Evolutionary conservation across 2,888 invertebrate species (phyloP), one percentile per base, ranked within the genome.

Genomic region (Rhingia rostrata): DNA sequence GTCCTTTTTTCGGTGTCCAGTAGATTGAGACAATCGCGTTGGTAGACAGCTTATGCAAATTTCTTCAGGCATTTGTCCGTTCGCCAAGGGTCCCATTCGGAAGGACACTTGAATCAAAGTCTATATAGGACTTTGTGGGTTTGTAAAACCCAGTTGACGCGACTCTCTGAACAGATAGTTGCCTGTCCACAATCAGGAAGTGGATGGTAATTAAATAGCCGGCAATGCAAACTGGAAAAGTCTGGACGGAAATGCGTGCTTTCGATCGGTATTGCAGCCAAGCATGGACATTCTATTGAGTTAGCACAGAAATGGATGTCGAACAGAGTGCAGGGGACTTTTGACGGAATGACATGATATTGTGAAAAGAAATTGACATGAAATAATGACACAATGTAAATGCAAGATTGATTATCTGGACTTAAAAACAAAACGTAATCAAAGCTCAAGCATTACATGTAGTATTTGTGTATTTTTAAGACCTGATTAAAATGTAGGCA

Each of bases 181-280:
- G 64, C n/a, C 79, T 84, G 83, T 74, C 79, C 10, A 56, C 73
- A 43, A 58, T 14, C 79, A 51, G 83, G 83, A 84, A 73, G 79
- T 79, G 58, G 61, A 45, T 60, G 74, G 70, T 77, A 67, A 70
- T 85, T 81, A 72, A 81, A 85, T 66, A 45, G 61, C 35, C 51
- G 22, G 43, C 45, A 12, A 10, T 12, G 69, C 53, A 7, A 61
- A 67, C 67, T 75, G 70, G 33, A 67, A 81, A 75, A 72, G 85
- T 72, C 81, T 77, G 72, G 72, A 47, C 85, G 85, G 85, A 85
- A 85, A 72, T 85, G 85, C 85, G 85, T 85, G 85, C 56, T 70
- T 60, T 74, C 49, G 35, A 64, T 51, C 43, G 4, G 53, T 64
- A 75, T 80, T 84, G 74, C 74, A 69, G 47, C 22, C 49, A 56